phyloP scores from a whole-genome alignment of 2,113 vertebrate species.

The Dipodomys ordii region DNA sequence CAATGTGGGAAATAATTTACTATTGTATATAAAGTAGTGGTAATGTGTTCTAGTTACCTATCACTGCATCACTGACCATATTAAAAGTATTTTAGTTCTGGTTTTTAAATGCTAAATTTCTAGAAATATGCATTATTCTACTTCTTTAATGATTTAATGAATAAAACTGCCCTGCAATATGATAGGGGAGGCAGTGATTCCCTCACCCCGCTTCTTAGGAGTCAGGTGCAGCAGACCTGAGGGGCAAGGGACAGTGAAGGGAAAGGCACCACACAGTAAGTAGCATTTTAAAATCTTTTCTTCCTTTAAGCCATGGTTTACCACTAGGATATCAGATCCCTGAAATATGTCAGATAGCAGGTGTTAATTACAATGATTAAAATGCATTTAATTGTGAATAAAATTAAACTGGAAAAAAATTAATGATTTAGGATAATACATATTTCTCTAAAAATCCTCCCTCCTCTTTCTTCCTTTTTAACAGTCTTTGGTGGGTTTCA shows the following conservation, averaged over 20 bases:
- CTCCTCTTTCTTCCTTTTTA: too few species aligned
- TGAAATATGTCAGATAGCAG: not conserved
- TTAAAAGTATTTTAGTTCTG: not conserved
- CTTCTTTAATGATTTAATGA: slow-evolving; percentile 2
- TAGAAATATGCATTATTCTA: not conserved
- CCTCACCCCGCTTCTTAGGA: not conserved
- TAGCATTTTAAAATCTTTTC: not conserved
- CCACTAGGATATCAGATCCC: not conserved
- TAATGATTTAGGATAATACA: not conserved
- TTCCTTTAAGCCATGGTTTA: not conserved
- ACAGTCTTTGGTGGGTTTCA: too few species aligned
- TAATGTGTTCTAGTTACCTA: not conserved
- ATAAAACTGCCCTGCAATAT: not conserved
- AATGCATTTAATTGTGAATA: not conserved
- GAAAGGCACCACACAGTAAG: not conserved
- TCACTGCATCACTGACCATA: not conserved
- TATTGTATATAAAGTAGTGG: not conserved
- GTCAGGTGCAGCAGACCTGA: not conserved
- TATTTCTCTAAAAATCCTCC: too few species aligned
- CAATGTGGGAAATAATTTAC: not conserved
- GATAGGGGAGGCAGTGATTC: not conserved
- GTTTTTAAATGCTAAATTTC: not conserved
- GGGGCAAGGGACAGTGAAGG: not conserved
- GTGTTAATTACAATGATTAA: slow-evolving; percentile 27
- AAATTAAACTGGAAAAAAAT: not conserved